A percentile compares a stretch with the other conserved stretches of the same genome.
phyloP scores from a whole-genome alignment of 2,888 invertebrate genomes.

The Drosophila fungiperda region DNA sequence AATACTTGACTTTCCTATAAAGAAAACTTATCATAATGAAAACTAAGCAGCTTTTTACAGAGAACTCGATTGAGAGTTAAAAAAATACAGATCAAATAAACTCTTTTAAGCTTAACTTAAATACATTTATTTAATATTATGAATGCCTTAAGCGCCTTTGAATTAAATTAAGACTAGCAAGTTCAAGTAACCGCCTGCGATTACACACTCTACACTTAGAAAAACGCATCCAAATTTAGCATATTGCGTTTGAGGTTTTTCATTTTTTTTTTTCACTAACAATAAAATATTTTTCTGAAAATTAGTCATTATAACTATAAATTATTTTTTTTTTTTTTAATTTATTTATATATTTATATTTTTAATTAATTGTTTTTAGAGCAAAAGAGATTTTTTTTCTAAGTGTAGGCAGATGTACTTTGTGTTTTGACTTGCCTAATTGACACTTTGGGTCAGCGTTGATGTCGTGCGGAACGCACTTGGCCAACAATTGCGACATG shows the following conservation, averaged over 20 bases:
- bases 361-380: not conserved
- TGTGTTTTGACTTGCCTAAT: not conserved
- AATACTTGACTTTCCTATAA: not conserved
- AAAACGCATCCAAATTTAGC: not conserved
- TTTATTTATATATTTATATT: too few relatives aligned
- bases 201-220: not conserved
- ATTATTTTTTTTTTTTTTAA: too few relatives aligned
- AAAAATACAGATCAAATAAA: not conserved
- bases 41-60: not conserved
- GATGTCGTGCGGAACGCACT: slow-evolving; percentile 17
- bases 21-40: not conserved
- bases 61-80: not conserved
- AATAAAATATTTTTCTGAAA: not conserved
- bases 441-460: slow-evolving; percentile 27
- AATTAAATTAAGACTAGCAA: not conserved
- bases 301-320: not conserved
- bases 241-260: too few relatives aligned
- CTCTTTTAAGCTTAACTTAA: not conserved
- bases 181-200: not conserved
- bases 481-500: slow-evolving; percentile 30
- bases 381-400: not conserved
- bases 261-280: not conserved
- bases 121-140: not conserved
- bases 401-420: not conserved
- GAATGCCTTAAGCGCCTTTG: not conserved